Evolutionary conservation across 1,140 invertebrate species (phyloP).

Genomic region (Rhopalosiphum padi): DNA sequence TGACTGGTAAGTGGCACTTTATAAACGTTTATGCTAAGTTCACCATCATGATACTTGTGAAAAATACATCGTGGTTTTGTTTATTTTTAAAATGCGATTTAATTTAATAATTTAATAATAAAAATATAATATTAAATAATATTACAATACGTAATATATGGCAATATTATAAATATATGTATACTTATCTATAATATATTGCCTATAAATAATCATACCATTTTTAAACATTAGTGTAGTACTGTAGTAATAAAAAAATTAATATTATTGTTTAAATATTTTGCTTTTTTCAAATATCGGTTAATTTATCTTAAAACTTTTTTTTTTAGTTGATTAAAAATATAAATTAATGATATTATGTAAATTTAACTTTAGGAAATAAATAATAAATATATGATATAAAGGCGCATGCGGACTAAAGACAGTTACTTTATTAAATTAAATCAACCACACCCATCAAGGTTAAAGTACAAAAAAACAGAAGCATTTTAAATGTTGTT

Average conservation of each 20-base stretch:
- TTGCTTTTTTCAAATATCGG: neutral
- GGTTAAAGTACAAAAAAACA: neutral
- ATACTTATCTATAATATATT: neutral
- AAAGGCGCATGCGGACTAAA: neutral
- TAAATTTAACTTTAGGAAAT: neutral
- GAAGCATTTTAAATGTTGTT: neutral
- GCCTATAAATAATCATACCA: neutral
- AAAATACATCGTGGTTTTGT: too few relatives aligned
- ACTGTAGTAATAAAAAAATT: neutral
- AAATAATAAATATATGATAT: neutral
- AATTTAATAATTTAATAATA: too few relatives aligned
- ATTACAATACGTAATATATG: too few relatives aligned
- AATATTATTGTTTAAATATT: neutral
- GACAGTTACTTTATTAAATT: neutral
- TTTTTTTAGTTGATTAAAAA: neutral
- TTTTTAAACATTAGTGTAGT: neutral
- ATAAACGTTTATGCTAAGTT: too few relatives aligned
- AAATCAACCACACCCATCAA: slow-evolving; percentile 11
- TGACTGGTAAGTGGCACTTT: neutral
- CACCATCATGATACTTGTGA: too few relatives aligned
- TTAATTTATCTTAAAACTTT: neutral
- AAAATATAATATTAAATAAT: too few relatives aligned
- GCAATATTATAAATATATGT: too few relatives aligned
- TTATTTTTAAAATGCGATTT: too few relatives aligned
- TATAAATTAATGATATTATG: neutral